A percentile compares a stretch with the other conserved stretches of the same genome.
phyloP scores from a whole-genome alignment of 2,797 vertebrate genomes.

The Enteromius unitaeniatus region DNA sequence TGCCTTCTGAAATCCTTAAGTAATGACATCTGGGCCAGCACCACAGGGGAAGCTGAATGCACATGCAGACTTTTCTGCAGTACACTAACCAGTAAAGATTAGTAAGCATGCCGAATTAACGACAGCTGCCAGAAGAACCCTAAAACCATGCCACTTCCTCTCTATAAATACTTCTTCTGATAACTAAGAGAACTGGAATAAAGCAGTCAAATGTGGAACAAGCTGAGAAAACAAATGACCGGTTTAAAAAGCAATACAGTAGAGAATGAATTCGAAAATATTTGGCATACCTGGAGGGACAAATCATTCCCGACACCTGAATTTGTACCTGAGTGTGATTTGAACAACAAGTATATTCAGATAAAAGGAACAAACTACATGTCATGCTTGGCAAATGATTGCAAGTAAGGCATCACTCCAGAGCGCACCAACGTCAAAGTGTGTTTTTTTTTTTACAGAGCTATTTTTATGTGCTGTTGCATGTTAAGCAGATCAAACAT shows the following conservation, averaged over 20 bases:
- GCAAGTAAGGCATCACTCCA: constrained; percentile 42
- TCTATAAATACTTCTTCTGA: constrained; percentile 37
- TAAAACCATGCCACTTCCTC: constrained; percentile 1
- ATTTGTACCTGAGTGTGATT: constrained; percentile 28
- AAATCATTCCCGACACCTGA: constrained; percentile 23
- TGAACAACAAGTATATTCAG: constrained; percentile 12
- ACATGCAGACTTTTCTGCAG: constrained; percentile 40
- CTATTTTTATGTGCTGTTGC: constrained; percentile 48
- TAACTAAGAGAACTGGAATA: neutral
- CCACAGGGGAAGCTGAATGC: constrained; percentile 42
- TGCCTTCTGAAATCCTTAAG: constrained; percentile 47
- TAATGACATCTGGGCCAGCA: constrained; percentile 53
- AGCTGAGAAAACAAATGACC: neutral
- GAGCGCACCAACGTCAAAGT: constrained; percentile 14
- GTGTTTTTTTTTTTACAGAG: constrained; percentile 1
- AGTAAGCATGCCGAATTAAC: constrained; percentile 40
- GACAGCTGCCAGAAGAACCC: constrained; percentile 20
- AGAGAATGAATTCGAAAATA: constrained; percentile 15
- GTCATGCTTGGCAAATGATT: constrained; percentile 37
- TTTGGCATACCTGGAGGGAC: constrained; percentile 13
- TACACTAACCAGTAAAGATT: constrained; percentile 44
- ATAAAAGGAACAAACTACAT: constrained; percentile 28
- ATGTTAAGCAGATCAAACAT: constrained; percentile 44
- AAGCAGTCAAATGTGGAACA: neutral
- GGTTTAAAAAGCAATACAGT: constrained; percentile 16